These are phyloP conservation scores for Propithecus perrieri DNA, from an alignment of 2,797 vertebrate species.

Conservation along the genomic window DNA sequence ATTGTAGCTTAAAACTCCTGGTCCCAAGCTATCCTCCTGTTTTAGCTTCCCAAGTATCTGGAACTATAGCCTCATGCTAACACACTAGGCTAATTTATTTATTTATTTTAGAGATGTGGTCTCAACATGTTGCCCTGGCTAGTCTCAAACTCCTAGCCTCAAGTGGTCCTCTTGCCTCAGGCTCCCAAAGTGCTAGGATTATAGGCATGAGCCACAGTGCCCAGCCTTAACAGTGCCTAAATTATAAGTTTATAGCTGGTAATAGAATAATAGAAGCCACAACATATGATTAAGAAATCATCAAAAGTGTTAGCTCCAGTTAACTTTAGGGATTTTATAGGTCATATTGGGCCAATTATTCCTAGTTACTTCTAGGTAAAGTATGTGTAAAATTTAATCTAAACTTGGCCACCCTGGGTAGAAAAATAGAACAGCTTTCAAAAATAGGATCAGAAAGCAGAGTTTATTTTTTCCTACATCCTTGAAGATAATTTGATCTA, in stretches of 20 bases:
- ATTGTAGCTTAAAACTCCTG: neutral
- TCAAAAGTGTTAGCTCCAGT: neutral
- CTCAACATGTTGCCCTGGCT: neutral
- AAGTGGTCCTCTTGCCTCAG: neutral
- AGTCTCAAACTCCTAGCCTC: neutral
- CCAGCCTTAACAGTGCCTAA: neutral
- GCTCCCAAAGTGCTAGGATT: neutral
- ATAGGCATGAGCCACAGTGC: neutral
- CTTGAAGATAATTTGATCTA: neutral
- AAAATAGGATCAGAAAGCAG: neutral
- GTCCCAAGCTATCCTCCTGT: neutral
- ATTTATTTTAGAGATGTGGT: no score
- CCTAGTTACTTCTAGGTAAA: neutral
- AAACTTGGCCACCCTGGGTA: neutral
- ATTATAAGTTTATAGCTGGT: neutral
- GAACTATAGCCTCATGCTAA: neutral
- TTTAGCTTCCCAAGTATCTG: neutral
- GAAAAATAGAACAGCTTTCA: neutral
- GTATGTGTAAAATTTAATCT: neutral
- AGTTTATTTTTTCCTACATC: neutral
- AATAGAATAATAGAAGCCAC: neutral
- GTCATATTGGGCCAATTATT: neutral
- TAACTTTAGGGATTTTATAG: neutral
- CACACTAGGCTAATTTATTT: neutral
- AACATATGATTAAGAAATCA: neutral